Conservation (phyloP, 2,797 vertebrate genomes). For the Liasis olivaceus region DNA sequence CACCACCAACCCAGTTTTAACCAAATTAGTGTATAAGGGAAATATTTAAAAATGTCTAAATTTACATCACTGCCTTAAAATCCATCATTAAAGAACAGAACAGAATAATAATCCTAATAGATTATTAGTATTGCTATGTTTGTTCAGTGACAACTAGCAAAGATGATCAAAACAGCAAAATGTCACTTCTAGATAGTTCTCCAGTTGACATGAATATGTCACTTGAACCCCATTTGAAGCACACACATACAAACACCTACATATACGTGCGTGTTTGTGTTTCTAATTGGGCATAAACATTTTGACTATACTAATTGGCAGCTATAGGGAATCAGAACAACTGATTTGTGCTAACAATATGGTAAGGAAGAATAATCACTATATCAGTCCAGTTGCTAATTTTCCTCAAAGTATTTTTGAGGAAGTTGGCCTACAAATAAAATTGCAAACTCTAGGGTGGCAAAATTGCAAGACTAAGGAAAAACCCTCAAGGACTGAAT, state of each 20-base stretch:
- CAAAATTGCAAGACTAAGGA: neutral
- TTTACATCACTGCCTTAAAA: neutral
- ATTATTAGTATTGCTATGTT: neutral
- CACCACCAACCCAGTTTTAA: neutral
- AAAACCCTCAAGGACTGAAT: neutral
- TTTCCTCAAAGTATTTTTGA: neutral
- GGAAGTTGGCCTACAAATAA: neutral
- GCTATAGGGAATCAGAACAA: neutral
- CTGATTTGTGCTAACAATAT: neutral
- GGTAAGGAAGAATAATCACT: neutral
- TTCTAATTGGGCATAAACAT: too few species aligned
- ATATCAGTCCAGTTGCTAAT: neutral
- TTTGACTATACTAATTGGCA: neutral
- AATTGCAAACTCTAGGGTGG: neutral
- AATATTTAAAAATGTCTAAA: neutral
- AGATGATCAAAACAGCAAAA: neutral
- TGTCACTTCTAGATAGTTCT: neutral
- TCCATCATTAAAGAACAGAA: neutral
- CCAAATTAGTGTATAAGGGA: neutral
- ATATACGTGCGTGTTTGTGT: too few species aligned
- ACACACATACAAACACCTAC: neutral
- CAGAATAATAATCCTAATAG: neutral
- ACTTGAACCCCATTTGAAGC: neutral
- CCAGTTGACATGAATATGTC: neutral
- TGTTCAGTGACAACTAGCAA: neutral